Percentiles rank a stretch among this genome's conserved stretches.
phyloP scores from a whole-genome alignment of 2,888 invertebrate species.

The Pandemis heparana region DNA sequence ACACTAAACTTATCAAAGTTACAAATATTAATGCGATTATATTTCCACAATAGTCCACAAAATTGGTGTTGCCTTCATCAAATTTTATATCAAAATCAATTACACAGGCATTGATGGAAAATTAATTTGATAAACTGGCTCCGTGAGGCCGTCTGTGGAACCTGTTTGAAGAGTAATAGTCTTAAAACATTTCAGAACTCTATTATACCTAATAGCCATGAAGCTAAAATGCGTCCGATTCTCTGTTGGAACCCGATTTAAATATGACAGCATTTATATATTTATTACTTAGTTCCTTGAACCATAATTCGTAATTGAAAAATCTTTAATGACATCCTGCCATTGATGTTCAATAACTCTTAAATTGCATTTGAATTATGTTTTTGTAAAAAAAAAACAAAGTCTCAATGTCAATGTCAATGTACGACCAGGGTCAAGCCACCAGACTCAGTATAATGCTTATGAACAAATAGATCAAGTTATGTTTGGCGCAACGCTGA shows the following conservation, averaged over 20 bases:
- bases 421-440: too few relatives aligned
- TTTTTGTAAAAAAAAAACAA: too few relatives aligned
- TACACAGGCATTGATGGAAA: conserved; percentile 7
- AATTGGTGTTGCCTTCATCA: conserved; percentile 1
- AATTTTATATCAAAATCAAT: conserved; percentile 1
- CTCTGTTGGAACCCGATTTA: neutral
- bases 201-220: neutral
- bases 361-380: neutral
- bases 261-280: neutral
- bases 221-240: neutral
- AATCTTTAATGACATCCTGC: neutral
- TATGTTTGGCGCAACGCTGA: too few relatives aligned
- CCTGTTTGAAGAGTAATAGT: conserved; percentile 1
- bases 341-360: neutral
- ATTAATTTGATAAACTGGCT: conserved; percentile 8
- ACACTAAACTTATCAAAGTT: neutral
- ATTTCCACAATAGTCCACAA: neutral
- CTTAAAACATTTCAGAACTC: neutral
- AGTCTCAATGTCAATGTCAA: too few relatives aligned
- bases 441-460: too few relatives aligned
- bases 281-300: neutral
- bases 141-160: neutral
- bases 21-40: neutral
- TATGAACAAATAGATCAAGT: too few relatives aligned
- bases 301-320: neutral